Conservation (phyloP, 2,888 invertebrate species). For the Villa cingulata region DNA sequence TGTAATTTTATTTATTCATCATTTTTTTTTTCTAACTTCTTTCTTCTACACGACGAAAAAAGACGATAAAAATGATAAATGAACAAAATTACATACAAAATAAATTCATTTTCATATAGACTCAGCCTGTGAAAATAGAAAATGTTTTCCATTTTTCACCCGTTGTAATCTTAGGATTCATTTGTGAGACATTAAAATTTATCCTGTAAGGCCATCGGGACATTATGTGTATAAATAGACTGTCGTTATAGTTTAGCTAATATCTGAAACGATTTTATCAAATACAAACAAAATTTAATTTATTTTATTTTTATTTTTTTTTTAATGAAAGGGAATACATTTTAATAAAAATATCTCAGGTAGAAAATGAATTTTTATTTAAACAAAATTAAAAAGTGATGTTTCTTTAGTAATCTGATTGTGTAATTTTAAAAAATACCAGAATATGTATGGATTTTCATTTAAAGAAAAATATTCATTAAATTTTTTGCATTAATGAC, state of each 20-base stretch:
- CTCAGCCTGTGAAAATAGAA: conserved; percentile 18
- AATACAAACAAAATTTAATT: too few relatives aligned
- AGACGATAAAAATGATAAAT: too few relatives aligned
- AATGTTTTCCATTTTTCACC: conserved; percentile 28
- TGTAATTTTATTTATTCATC: too few relatives aligned
- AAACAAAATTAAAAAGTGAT: conserved; percentile 25
- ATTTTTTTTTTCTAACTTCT: too few relatives aligned
- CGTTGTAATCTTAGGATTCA: conserved; percentile 36
- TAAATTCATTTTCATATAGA: conserved; percentile 20
- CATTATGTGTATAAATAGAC: conserved; percentile 22
- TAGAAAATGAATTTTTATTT: conserved; percentile 7
- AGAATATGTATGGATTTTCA: background rate
- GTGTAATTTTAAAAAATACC: too few relatives aligned
- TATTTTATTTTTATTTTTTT: conserved; percentile 9
- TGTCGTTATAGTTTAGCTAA: conserved; percentile 16
- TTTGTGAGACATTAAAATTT: conserved; percentile 19
- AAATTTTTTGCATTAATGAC: background rate
- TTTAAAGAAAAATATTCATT: background rate
- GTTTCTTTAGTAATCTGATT: conserved; percentile 38
- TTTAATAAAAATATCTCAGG: too few relatives aligned
- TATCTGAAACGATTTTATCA: conserved; percentile 20
- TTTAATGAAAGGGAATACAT: conserved; percentile 1
- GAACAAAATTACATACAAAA: too few relatives aligned
- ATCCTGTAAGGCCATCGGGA: conserved; percentile 36
- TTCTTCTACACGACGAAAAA: too few relatives aligned